phyloP scores from a whole-genome alignment of 1,140 invertebrate species.

The Muscidifurax raptorellus region DNA sequence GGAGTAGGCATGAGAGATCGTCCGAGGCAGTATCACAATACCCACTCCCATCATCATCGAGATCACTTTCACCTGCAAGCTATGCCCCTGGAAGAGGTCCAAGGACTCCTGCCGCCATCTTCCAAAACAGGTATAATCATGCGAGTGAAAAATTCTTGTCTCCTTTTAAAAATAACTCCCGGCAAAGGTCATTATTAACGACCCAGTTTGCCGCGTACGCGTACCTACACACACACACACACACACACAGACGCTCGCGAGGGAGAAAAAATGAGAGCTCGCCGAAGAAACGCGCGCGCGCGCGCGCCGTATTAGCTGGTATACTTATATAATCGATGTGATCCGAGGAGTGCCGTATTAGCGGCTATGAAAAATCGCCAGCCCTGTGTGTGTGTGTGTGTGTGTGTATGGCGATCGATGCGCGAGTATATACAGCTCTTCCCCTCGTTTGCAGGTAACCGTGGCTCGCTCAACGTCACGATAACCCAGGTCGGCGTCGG shows the following conservation, averaged over 20 bases:
- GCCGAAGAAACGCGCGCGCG: not conserved
- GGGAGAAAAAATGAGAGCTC: conserved; percentile 3
- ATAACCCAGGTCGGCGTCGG: conserved; percentile 69
- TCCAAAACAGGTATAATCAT: conserved; percentile 64
- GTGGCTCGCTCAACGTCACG: conserved; percentile 69
- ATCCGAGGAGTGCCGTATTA: not conserved
- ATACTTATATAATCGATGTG: not conserved
- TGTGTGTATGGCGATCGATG: not conserved
- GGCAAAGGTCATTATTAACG: conserved; percentile 45
- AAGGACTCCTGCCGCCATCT: conserved; percentile 67
- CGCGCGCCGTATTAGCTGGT: too few species aligned
- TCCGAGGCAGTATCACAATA: conserved; percentile 52
- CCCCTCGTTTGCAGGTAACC: conserved; percentile 64
- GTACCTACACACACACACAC: too few species aligned
- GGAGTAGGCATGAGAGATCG: conserved; percentile 67
- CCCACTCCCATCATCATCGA: conserved; percentile 56
- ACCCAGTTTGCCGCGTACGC: conserved; percentile 8
- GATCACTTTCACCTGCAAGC: conserved; percentile 65
- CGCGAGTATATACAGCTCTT: not conserved
- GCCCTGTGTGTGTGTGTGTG: too few species aligned
- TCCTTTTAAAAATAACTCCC: conserved; percentile 25
- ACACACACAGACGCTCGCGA: not conserved
- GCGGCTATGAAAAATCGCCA: conserved; percentile 3
- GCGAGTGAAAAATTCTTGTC: conserved; percentile 5
- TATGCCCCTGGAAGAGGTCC: conserved; percentile 70